Evolutionary conservation across 1,140 invertebrate species (phyloP).

Genomic region (Macrosteles quadrilineatus): DNA sequence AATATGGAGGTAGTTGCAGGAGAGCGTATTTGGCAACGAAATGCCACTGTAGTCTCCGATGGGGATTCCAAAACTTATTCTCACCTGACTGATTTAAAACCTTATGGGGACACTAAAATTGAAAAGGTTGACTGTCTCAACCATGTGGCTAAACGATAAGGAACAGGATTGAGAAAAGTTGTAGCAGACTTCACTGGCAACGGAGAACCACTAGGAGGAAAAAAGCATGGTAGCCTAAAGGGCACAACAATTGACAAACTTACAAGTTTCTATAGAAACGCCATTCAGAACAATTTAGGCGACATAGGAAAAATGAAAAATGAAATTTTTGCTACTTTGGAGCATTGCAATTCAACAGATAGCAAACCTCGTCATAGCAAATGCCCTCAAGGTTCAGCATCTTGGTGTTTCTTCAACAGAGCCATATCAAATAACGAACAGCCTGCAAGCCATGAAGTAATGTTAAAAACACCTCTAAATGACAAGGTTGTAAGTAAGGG

Average conservation of each 20-base stretch:
- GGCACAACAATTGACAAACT: constrained; percentile 26
- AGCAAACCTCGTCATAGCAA: constrained; percentile 33
- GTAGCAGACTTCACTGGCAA: constrained; percentile 20
- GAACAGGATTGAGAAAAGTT: constrained; percentile 38
- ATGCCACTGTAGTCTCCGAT: constrained; percentile 40
- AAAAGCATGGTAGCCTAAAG: constrained; percentile 29
- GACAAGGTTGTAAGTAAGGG: constrained; percentile 1
- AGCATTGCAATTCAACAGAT: constrained; percentile 35
- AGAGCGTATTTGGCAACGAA: constrained; percentile 27
- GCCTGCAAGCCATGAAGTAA: not conserved
- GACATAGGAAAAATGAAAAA: constrained; percentile 33
- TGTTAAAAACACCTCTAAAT: constrained; percentile 12
- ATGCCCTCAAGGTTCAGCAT: constrained; percentile 34
- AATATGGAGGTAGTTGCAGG: constrained; percentile 30
- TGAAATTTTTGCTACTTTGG: constrained; percentile 33
- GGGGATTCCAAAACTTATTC: constrained; percentile 42
- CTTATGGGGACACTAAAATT: constrained; percentile 38
- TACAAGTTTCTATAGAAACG: constrained; percentile 30
- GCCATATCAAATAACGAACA: constrained; percentile 7
- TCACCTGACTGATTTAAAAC: constrained; percentile 36
- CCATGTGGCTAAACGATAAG: constrained; percentile 41
- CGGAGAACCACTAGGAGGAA: constrained; percentile 34
- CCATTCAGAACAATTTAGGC: constrained; percentile 26
- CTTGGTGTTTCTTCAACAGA: constrained; percentile 36
- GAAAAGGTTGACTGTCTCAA: constrained; percentile 37